Conservation (phyloP, 2,888 invertebrate genomes). For the Epistrophella euchroma region DNA sequence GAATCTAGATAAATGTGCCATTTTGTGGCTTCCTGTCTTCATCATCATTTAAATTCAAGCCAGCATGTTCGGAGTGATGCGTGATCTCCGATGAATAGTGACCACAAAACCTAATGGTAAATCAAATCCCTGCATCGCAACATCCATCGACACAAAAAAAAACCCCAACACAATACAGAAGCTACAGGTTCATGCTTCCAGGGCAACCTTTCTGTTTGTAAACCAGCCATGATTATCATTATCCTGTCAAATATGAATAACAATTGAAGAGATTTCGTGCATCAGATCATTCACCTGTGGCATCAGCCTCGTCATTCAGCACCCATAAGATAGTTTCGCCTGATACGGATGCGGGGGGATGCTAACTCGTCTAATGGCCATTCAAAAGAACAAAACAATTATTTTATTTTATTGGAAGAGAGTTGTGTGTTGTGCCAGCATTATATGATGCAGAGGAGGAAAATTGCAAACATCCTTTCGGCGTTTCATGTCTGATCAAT, state of each 20-base stretch:
- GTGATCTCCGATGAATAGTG: constrained; percentile 70
- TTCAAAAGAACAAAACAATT: constrained; percentile 71
- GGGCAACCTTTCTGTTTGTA: constrained; percentile 46
- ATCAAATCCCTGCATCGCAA: constrained; percentile 54
- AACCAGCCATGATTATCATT: constrained; percentile 66
- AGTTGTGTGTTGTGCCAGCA: constrained; percentile 20
- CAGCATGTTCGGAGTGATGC: constrained; percentile 46
- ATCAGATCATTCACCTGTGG: constrained; percentile 74
- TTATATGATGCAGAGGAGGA: constrained; percentile 50
- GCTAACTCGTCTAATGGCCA: constrained; percentile 61
- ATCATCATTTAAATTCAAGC: constrained; percentile 50
- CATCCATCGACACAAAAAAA: constrained; percentile 12
- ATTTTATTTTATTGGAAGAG: constrained; percentile 20
- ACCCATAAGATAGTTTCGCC: not conserved
- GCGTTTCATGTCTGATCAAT: constrained; percentile 54
- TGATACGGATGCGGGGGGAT: not conserved
- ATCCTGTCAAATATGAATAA: constrained; percentile 74
- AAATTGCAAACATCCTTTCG: constrained; percentile 74
- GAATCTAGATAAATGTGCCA: constrained; percentile 40
- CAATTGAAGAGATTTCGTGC: constrained; percentile 73
- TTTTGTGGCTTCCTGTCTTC: constrained; percentile 72
- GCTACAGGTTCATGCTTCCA: constrained; percentile 59
- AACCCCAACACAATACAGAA: constrained; percentile 48
- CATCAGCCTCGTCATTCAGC: constrained; percentile 9
- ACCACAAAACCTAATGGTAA: constrained; percentile 73